These are phyloP conservation scores for Dipodomys spectabilis DNA, from an alignment of 2,113 vertebrate genomes.

Conservation along the genomic window DNA sequence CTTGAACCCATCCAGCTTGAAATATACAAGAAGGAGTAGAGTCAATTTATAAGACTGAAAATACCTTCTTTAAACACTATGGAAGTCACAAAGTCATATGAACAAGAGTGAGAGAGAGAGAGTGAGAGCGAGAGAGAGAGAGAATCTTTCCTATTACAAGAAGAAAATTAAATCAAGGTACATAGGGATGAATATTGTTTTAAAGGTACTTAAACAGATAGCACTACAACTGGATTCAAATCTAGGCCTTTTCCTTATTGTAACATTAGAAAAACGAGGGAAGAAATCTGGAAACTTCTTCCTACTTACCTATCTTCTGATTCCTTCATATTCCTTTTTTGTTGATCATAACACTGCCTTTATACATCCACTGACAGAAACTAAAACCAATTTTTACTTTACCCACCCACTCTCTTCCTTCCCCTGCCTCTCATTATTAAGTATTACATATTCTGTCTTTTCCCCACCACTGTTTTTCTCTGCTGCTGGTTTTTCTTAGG, in stretches of 20 bases:
- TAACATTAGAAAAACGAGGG: background rate
- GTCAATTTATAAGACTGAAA: background rate
- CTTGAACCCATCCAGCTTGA: no score
- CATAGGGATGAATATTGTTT: background rate
- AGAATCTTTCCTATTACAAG: background rate
- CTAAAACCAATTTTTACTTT: background rate
- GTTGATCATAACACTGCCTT: background rate
- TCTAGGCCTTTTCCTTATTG: background rate
- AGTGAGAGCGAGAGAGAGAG: conserved; percentile 69
- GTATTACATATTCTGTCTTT: background rate
- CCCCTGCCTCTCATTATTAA: background rate
- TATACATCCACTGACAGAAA: background rate
- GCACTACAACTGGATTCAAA: background rate
- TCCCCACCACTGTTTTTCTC: background rate
- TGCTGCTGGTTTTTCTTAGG: background rate
- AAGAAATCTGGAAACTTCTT: background rate
- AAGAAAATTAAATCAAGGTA: background rate
- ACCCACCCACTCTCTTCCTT: rapidly evolving
- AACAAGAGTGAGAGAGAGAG: background rate
- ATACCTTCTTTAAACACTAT: background rate
- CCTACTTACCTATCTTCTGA: background rate
- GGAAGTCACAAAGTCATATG: no score
- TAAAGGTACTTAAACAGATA: background rate
- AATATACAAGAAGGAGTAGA: background rate
- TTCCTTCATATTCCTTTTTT: background rate